A percentile compares a stretch with the other conserved stretches of the same genome.
phyloP scores from a whole-genome alignment of 2,888 invertebrate genomes.

The Lacanobia oleracea region DNA sequence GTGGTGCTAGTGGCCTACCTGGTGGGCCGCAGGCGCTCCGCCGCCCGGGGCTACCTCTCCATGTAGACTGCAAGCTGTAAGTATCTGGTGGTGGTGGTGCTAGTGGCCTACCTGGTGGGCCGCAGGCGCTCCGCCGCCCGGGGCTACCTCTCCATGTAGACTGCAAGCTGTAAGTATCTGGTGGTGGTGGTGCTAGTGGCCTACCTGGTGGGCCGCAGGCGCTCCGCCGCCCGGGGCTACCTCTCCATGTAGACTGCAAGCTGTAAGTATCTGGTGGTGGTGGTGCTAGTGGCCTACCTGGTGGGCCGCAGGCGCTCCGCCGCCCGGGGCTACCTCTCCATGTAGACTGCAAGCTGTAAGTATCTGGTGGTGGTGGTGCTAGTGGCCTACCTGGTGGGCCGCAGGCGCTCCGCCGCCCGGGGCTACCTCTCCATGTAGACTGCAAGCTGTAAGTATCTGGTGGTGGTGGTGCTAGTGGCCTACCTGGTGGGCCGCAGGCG shows the following conservation, averaged over 20 bases:
- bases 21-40: constrained; percentile 96
- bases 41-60: constrained; percentile 96
- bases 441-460: constrained; percentile 85
- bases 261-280: constrained; percentile 92
- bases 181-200: constrained; percentile 97
- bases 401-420: constrained; percentile 95
- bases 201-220: constrained; percentile 97
- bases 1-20: constrained; percentile 98
- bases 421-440: constrained; percentile 97
- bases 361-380: constrained; percentile 97
- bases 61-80: constrained; percentile 89
- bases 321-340: constrained; percentile 96
- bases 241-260: constrained; percentile 93
- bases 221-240: constrained; percentile 96
- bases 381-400: constrained; percentile 97
- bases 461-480: constrained; percentile 97
- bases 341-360: constrained; percentile 87
- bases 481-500: constrained; percentile 98
- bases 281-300: constrained; percentile 98
- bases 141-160: constrained; percentile 97
- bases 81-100: constrained; percentile 96
- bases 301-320: constrained; percentile 96
- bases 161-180: constrained; percentile 76
- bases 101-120: constrained; percentile 97
- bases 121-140: constrained; percentile 95